These are phyloP conservation scores for Euwallacea fornicatus DNA, from an alignment of 1,140 invertebrate genomes.

Conservation along the genomic window DNA sequence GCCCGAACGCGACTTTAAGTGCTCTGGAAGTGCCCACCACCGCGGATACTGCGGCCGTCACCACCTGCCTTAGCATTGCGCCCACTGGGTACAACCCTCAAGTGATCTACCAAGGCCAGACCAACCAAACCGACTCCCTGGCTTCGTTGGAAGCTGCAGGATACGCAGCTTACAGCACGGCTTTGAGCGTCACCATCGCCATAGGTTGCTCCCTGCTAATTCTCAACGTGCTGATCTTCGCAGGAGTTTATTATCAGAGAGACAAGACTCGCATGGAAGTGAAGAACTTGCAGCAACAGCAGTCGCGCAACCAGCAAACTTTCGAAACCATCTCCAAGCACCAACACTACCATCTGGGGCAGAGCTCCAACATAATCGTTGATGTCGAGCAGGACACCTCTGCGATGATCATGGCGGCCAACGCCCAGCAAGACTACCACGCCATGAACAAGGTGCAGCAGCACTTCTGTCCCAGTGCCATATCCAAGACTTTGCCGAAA, in stretches of 20 bases:
- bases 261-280: constrained; percentile 80
- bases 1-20: constrained; percentile 56
- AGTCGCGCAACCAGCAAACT: constrained; percentile 70
- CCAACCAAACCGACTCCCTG: constrained; percentile 66
- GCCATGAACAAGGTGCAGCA: constrained; percentile 55
- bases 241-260: constrained; percentile 83
- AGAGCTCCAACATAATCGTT: constrained; percentile 74
- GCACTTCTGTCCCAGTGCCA: constrained; percentile 63
- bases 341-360: constrained; percentile 67
- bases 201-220: constrained; percentile 85
- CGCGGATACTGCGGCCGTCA: constrained; percentile 59
- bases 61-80: constrained; percentile 61
- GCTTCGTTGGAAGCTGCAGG: constrained; percentile 78
- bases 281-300: constrained; percentile 70
- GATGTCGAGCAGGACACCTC: constrained; percentile 76
- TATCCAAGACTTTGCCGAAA: constrained; percentile 65
- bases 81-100: constrained; percentile 60
- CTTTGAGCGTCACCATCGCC: constrained; percentile 82
- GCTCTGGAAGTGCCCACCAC: constrained; percentile 60
- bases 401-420: constrained; percentile 66
- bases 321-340: constrained; percentile 70
- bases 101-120: constrained; percentile 58
- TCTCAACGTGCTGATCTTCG: constrained; percentile 84
- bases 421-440: constrained; percentile 52
- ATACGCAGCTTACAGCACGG: constrained; percentile 78